These are phyloP conservation scores for Ellobius talpinus DNA, from an alignment of 2,113 vertebrate genomes.

Conservation along the genomic window DNA sequence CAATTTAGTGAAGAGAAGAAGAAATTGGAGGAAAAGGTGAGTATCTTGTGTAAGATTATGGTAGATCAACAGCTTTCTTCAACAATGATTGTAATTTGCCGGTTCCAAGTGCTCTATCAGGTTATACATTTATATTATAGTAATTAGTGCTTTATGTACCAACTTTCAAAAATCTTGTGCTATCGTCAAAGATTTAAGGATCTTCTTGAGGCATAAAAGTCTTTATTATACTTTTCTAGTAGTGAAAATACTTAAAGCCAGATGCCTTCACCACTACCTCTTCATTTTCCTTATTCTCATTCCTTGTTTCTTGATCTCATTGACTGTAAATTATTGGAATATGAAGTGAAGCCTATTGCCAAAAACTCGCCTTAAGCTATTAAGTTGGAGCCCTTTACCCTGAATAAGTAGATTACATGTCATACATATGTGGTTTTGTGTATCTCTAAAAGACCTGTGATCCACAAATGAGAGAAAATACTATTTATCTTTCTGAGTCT, in stretches of 20 bases:
- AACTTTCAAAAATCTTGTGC: constrained; percentile 3
- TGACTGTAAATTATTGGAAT: background rate
- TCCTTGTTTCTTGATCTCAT: background rate
- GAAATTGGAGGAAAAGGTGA: constrained; percentile 97
- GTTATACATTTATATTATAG: background rate
- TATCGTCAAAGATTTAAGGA: background rate
- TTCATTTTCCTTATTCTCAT: background rate
- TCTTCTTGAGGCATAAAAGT: constrained; percentile 7
- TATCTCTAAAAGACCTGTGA: background rate
- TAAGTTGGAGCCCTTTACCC: background rate
- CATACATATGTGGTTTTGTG: background rate
- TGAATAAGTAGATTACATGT: background rate
- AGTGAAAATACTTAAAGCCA: background rate
- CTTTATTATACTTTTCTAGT: background rate
- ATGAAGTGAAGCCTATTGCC: background rate
- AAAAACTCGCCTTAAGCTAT: constrained; percentile 23
- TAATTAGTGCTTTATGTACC: background rate
- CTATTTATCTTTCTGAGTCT: background rate
- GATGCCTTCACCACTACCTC: background rate
- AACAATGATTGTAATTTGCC: background rate
- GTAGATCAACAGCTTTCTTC: background rate
- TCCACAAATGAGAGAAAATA: background rate
- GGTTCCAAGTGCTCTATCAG: background rate
- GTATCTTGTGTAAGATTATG: constrained; percentile 33
- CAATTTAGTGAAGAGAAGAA: constrained; percentile 94